phyloP scores from a whole-genome alignment of 1,140 invertebrate species.

The Proctacanthus coquilletti region DNA sequence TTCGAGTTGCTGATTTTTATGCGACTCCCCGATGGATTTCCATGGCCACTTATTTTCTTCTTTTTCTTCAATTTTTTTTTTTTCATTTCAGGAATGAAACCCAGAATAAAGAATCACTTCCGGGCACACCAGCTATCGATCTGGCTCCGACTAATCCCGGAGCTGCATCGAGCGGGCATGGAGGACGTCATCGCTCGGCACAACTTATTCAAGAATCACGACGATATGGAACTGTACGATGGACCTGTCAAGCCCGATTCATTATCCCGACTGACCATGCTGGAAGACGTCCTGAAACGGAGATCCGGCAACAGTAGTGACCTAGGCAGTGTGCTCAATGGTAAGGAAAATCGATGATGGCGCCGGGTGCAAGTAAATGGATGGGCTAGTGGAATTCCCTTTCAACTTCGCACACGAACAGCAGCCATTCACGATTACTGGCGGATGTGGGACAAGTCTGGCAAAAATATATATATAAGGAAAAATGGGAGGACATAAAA shows the following conservation, averaged over 20 bases:
- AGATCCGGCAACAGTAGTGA: constrained; percentile 14
- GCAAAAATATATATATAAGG: too few species aligned
- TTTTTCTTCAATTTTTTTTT: constrained; percentile 5
- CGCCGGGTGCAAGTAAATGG: too few species aligned
- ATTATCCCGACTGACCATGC: constrained; percentile 36
- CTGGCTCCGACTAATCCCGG: constrained; percentile 84
- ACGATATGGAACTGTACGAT: constrained; percentile 65
- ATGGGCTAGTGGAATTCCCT: too few species aligned
- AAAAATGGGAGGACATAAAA: too few species aligned
- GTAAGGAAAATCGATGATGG: constrained; percentile 3
- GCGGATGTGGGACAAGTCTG: too few species aligned
- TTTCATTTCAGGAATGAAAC: constrained; percentile 59
- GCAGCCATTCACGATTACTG: too few species aligned
- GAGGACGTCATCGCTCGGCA: constrained; percentile 69
- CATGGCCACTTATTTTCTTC: constrained; percentile 14
- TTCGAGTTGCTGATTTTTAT: constrained; percentile 10
- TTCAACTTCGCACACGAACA: too few species aligned
- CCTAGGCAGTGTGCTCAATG: constrained; percentile 2
- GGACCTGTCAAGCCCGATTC: constrained; percentile 66
- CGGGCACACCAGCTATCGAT: constrained; percentile 85
- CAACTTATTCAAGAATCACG: constrained; percentile 69
- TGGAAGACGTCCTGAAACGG: constrained; percentile 27
- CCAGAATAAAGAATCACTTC: constrained; percentile 84
- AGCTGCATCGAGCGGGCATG: constrained; percentile 77
- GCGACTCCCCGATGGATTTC: constrained; percentile 10